Percentiles rank a stretch among this genome's conserved stretches.
Evolutionary conservation across 2,113 vertebrate species (phyloP).

Genomic region (Brienomyrus longianalis): DNA sequence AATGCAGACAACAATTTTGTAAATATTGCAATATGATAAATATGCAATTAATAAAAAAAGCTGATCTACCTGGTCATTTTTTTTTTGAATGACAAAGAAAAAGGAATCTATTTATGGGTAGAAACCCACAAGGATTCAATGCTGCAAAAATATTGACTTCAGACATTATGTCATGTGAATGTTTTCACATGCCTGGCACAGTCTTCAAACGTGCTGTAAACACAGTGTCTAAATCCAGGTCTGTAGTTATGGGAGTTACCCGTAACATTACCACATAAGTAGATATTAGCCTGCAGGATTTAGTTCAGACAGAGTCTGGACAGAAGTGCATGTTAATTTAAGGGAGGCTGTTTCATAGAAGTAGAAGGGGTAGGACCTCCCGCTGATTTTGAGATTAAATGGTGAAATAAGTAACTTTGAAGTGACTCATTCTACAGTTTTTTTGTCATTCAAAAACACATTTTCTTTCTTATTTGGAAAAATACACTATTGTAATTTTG

Average conservation of each 20-base stretch:
- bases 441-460: not conserved
- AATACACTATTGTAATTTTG: not conserved
- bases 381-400: not conserved
- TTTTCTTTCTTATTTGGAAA: not conserved
- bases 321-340: not conserved
- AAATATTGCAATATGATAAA: not conserved
- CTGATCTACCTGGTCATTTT: not conserved
- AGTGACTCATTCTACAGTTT: not conserved
- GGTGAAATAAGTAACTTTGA: not conserved
- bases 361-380: not conserved
- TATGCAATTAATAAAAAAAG: not conserved
- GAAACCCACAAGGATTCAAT: not conserved
- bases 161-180: slow-evolving; percentile 2
- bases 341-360: not conserved
- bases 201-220: slow-evolving; percentile 2
- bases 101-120: not conserved
- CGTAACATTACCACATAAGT: not conserved
- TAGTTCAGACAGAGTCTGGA: not conserved
- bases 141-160: not conserved
- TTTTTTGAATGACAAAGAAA: not conserved
- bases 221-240: not conserved
- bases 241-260: not conserved
- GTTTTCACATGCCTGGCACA: not conserved
- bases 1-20: not conserved
- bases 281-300: not conserved